Evolutionary conservation across 2,113 vertebrate genomes (phyloP).

Genomic region (Chauna torquata): DNA sequence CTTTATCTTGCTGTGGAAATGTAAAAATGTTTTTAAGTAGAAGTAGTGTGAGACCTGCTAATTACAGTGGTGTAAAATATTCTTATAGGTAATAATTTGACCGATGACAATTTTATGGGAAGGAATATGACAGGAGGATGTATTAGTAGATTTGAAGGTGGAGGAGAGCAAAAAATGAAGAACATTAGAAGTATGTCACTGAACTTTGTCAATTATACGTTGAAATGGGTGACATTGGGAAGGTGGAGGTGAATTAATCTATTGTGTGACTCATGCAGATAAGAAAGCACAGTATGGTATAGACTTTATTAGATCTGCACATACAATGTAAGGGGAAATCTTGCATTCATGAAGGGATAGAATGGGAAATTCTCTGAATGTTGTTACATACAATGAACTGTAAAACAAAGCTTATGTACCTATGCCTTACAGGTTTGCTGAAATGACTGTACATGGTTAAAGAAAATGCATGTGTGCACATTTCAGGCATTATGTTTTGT

Average conservation of each 20-base stretch:
- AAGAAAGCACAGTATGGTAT: not conserved
- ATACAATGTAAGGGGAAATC: not conserved
- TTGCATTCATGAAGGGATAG: rapidly evolving
- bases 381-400: not conserved
- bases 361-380: not conserved
- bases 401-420: not conserved
- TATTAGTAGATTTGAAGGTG: not conserved
- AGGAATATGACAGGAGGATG: not conserved
- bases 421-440: not conserved
- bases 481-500: not conserved
- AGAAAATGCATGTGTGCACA: not conserved
- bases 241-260: not conserved
- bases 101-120: not conserved
- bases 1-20: not conserved
- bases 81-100: not conserved
- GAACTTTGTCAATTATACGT: too few relatives aligned
- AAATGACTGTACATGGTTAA: not conserved
- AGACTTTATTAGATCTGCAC: not conserved
- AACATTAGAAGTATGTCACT: too few relatives aligned
- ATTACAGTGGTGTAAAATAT: not conserved
- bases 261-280: not conserved
- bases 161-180: not conserved
- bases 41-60: not conserved
- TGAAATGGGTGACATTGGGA: not conserved
- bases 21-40: not conserved